Conservation (phyloP, 37 sponge, comb jelly and placozoan species). For the Amphimedon queenslandica region DNA sequence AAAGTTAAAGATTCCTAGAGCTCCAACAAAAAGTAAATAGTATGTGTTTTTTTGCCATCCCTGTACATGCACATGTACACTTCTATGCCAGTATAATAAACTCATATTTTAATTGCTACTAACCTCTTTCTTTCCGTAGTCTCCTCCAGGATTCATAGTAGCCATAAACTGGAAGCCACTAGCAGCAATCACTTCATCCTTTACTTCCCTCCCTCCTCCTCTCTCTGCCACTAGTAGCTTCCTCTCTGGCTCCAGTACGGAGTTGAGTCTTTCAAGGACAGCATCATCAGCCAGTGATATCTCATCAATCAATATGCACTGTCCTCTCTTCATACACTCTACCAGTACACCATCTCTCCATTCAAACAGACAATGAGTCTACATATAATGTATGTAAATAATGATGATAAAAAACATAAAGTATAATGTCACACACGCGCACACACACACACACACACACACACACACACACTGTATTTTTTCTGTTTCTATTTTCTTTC, state of each 20-base stretch:
- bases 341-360: conserved; percentile 96
- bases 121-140: conserved; percentile 99
- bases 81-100: background rate
- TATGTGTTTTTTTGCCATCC: too few relatives aligned
- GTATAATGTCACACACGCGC: too few relatives aligned
- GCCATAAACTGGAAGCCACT: conserved; percentile 78
- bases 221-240: conserved; percentile 87
- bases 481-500: too few relatives aligned
- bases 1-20: too few relatives aligned
- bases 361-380: too few relatives aligned
- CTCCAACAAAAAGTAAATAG: too few relatives aligned
- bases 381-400: too few relatives aligned
- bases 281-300: conserved; percentile 99
- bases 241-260: conserved; percentile 92
- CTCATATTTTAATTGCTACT: conserved; percentile 7
- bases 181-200: conserved; percentile 68
- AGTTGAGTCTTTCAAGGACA: conserved; percentile 94
- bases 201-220: conserved; percentile 27
- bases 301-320: conserved; percentile 88
- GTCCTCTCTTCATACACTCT: conserved; percentile 78
- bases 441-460: too few relatives aligned
- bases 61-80: too few relatives aligned
- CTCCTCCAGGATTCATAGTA: conserved; percentile 99
- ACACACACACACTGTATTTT: too few relatives aligned
- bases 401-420: too few relatives aligned